Percentiles rank a stretch among this genome's conserved stretches.
Evolutionary conservation across 37 sponge, comb jelly and placozoan genomes (phyloP).

Genomic region (Petrosia ficiformis): DNA sequence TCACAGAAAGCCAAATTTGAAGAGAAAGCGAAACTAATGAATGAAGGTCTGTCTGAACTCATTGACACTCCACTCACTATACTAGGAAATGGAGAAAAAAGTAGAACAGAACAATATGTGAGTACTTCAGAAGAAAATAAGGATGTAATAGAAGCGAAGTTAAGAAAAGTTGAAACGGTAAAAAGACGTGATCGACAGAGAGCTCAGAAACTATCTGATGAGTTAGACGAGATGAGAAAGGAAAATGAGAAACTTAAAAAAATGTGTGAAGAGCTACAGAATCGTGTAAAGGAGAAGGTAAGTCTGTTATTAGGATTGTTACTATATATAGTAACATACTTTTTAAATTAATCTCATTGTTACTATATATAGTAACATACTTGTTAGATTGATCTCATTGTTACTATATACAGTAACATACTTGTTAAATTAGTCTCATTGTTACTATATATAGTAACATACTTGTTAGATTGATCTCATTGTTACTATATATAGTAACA

Average conservation of each 20-base stretch:
- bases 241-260: conserved; percentile 6
- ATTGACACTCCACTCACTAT: background rate
- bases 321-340: no score
- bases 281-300: background rate
- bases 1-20: conserved; percentile 1
- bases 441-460: no score
- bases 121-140: background rate
- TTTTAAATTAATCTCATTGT: no score
- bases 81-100: background rate
- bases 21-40: conserved; percentile 12
- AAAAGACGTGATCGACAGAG: background rate
- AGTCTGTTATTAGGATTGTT: no score
- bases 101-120: background rate
- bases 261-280: background rate
- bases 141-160: background rate
- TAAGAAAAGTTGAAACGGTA: background rate
- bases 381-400: no score
- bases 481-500: no score
- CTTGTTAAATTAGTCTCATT: no score
- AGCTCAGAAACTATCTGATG: background rate
- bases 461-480: no score
- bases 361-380: no score
- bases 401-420: no score
- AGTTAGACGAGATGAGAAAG: background rate
- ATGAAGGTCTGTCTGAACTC: background rate